These are phyloP conservation scores for Microtus ochrogaster DNA, from an alignment of 2,113 vertebrate species.

Conservation along the genomic window DNA sequence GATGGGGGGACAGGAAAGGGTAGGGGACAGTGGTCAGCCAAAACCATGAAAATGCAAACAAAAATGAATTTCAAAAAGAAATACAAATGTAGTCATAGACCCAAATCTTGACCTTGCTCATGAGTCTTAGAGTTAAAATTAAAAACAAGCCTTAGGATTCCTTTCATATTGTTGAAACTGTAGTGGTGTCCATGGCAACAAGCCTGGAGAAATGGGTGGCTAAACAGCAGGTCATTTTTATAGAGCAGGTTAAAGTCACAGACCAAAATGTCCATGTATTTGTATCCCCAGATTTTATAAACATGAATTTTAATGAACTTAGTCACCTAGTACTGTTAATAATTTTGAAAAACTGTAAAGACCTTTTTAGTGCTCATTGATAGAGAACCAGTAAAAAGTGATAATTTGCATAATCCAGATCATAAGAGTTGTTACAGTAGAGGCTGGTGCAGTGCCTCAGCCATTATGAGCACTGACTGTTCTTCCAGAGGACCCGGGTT, in stretches of 20 bases:
- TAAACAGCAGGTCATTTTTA: not conserved
- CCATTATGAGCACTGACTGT: not conserved
- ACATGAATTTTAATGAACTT: no score
- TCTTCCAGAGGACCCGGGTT: not conserved
- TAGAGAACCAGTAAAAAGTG: not conserved
- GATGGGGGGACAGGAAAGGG: not conserved
- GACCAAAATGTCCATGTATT: not conserved
- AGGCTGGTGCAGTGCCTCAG: not conserved
- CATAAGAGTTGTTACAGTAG: not conserved
- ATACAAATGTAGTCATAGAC: not conserved
- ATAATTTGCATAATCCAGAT: not conserved
- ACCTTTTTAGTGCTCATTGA: not conserved
- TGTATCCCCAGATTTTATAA: constrained; percentile 32
- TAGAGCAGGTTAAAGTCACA: not conserved
- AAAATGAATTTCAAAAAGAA: not conserved
- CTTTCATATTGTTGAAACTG: constrained; percentile 8
- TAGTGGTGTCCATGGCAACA: not conserved
- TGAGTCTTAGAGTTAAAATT: constrained; percentile 33
- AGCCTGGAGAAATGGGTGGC: not conserved
- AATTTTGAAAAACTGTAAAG: constrained; percentile 15
- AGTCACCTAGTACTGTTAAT: not conserved
- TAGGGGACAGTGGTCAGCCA: not conserved
- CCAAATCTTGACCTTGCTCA: not conserved
- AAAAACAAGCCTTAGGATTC: constrained; percentile 42
- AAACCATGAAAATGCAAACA: not conserved